Percentiles rank a stretch among this genome's conserved stretches.
Conservation (phyloP, 2,797 vertebrate genomes). For the Spizella passerina region DNA sequence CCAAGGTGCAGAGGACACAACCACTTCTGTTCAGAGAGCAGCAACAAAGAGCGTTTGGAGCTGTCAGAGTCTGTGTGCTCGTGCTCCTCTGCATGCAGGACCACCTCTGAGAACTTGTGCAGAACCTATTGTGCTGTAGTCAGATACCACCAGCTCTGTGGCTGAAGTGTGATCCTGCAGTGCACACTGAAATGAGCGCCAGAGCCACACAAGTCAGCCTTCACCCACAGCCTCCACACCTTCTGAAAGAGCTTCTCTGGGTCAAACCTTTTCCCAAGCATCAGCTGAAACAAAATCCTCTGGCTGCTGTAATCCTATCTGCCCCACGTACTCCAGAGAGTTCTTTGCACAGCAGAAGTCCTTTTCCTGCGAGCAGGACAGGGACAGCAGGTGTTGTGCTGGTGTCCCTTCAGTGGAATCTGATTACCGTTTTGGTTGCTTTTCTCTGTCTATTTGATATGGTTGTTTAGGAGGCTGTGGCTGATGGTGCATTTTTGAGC, state of each 20-base stretch:
- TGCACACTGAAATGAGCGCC: background rate
- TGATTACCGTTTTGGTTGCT: slow-evolving; percentile 60
- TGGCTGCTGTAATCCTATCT: slow-evolving; percentile 22
- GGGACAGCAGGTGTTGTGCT: slow-evolving; percentile 47
- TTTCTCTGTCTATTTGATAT: slow-evolving; percentile 70
- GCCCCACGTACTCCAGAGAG: background rate
- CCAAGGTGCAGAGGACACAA: slow-evolving; percentile 51
- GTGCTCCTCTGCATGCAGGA: accelerated
- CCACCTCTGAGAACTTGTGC: background rate
- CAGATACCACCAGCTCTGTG: background rate
- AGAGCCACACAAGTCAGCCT: background rate
- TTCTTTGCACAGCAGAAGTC: slow-evolving; percentile 44
- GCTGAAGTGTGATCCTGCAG: background rate
- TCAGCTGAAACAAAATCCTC: slow-evolving; percentile 50
- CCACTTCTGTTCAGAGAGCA: background rate
- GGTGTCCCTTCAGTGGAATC: slow-evolving; percentile 59
- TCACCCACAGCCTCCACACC: background rate
- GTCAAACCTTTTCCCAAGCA: slow-evolving; percentile 33
- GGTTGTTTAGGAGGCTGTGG: slow-evolving; percentile 44
- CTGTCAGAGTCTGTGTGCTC: background rate
- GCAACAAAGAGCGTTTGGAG: background rate
- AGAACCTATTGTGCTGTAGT: background rate
- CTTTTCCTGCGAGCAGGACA: slow-evolving; percentile 27
- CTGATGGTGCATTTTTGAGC: slow-evolving; percentile 64
- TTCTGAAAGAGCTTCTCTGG: slow-evolving; percentile 5